Evolutionary conservation across 1,140 invertebrate species (phyloP), one percentile per base, ranked within the genome.

Genomic region (Drosophila melanogaster): DNA sequence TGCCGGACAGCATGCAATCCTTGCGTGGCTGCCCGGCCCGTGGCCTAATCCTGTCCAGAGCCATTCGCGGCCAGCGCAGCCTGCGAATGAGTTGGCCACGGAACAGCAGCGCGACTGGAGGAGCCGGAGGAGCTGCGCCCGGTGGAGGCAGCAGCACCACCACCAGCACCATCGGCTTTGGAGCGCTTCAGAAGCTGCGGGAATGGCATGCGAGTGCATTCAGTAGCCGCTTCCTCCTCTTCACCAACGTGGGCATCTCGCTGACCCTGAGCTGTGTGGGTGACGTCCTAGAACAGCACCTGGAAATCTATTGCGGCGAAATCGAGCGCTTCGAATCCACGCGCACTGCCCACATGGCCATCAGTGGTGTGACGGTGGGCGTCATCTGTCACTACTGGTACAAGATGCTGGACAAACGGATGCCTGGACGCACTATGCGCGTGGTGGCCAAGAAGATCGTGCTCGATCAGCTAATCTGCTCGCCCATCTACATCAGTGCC

Each of bases 371-470:
- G 38, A 94, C 95, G 14, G 94, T 97, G 4, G 97, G 97, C 26
- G 91, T 96, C n/a, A 91, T 97, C 4, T 97, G 96, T 86, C 97
- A 98, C 91, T 94, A 96, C 91, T 97, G 97, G 96, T 97, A 98
- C 84, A 93, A 94, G 51, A 93, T 94, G 59, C 91, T 98, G 43
- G 97, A 98, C 80, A 90, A 92, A 47, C 91, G 90, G 46, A 72
- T 96, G 3, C 94, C 94, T 1, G 95, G 95, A 0, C 94, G 95
- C 81, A 94, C 94, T 3, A 87, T 96, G 35, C 92, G 93, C 44
- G 94, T 95, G 75, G 96, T 98, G 11, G 65, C 95, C 4, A 97
- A 97, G 91, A 99, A 99, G 93, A 95, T 98, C 35, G 40, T 97
- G 10, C 91, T 97, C 19, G 98, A 99, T 93, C 98, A 99, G 93